phyloP scores from a whole-genome alignment of 2,113 vertebrate genomes.

The Thamnaconus septentrionalis region DNA sequence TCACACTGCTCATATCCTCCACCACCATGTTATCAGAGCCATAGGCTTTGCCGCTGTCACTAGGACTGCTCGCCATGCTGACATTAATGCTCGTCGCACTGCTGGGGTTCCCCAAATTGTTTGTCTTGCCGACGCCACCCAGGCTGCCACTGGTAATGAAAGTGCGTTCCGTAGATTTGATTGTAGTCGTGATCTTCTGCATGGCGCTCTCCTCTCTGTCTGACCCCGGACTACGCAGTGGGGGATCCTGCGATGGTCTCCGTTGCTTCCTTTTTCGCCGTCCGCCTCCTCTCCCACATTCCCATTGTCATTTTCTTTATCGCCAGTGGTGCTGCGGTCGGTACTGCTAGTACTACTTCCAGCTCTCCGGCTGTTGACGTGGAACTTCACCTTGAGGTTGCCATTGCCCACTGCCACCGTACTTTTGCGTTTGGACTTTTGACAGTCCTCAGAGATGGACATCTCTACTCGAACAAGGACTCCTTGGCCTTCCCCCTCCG shows the following conservation, averaged over 20 bases:
- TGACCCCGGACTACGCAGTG: slow-evolving; percentile 67
- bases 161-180: slow-evolving; percentile 72
- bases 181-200: slow-evolving; percentile 75
- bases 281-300: slow-evolving; percentile 64
- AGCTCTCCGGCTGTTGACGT: slow-evolving; percentile 60
- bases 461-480: slow-evolving; percentile 85
- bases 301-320: slow-evolving; percentile 62
- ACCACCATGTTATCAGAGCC: slow-evolving; percentile 58
- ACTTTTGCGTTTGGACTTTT: slow-evolving; percentile 91
- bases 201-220: slow-evolving; percentile 75
- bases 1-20: slow-evolving; percentile 56
- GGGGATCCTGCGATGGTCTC: slow-evolving; percentile 51
- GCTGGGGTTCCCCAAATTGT: slow-evolving; percentile 35
- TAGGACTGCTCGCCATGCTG: slow-evolving; percentile 48
- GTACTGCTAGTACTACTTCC: slow-evolving; percentile 61
- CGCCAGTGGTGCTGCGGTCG: slow-evolving; percentile 39
- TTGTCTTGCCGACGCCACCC: slow-evolving; percentile 56
- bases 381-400: slow-evolving; percentile 84
- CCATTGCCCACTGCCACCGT: slow-evolving; percentile 83
- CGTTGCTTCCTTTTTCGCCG: slow-evolving; percentile 51
- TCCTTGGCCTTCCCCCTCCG: slow-evolving; percentile 86
- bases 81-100: slow-evolving; percentile 54
- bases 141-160: slow-evolving; percentile 69
- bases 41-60: slow-evolving; percentile 42
- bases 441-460: slow-evolving; percentile 86